A percentile compares a stretch with the other conserved stretches of the same genome.
Evolutionary conservation across 2,797 vertebrate genomes (phyloP).

Genomic region (Scyliorhinus canicula): DNA sequence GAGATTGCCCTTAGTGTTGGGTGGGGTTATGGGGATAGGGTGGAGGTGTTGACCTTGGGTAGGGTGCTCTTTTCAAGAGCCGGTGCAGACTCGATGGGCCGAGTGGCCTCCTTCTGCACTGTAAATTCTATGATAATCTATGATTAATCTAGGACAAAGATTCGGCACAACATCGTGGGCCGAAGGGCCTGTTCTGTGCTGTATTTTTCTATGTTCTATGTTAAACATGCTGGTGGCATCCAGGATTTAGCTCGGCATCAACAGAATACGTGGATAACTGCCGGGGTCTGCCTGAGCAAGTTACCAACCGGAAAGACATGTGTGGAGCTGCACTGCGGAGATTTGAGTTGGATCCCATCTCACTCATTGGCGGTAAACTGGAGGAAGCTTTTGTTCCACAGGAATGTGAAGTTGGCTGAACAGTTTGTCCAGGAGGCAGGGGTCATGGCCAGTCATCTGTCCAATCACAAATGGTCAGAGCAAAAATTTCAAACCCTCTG

Average conservation of each 20-base stretch:
- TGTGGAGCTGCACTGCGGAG: neutral
- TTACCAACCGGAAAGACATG: neutral
- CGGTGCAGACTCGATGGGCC: no score
- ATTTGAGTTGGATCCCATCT: neutral
- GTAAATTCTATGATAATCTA: no score
- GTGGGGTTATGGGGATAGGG: no score
- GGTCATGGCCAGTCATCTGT: neutral
- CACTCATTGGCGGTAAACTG: neutral
- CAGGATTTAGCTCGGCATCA: neutral
- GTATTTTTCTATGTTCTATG: no score
- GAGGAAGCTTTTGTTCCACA: neutral
- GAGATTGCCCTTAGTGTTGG: no score
- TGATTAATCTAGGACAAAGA: no score
- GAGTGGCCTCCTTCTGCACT: no score
- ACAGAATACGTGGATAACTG: neutral
- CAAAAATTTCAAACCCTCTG: neutral
- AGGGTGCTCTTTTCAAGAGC: no score
- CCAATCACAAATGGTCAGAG: neutral
- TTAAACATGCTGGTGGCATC: neutral
- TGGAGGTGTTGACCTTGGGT: no score
- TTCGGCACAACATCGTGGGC: no score
- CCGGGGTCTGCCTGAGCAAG: neutral
- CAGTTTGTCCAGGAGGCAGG: neutral
- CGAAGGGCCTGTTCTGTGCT: no score
- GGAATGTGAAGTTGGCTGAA: neutral